Conservation (phyloP, 2,113 vertebrate species). For the Peucedramus taeniatus region DNA sequence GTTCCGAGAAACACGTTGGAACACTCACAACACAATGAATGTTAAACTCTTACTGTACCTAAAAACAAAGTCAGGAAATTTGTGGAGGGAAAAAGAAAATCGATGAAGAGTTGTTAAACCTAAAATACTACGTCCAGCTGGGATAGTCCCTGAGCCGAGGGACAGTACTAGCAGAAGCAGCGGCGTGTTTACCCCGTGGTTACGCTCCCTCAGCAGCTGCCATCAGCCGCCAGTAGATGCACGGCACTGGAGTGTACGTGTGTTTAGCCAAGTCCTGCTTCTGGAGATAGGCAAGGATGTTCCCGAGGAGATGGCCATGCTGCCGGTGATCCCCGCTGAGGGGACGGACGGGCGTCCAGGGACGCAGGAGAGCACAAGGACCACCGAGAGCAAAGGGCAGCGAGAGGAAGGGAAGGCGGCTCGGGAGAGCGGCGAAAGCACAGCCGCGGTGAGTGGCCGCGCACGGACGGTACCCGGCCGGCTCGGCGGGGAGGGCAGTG, state of each 20-base stretch:
- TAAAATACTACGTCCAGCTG: not conserved
- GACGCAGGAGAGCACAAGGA: not conserved
- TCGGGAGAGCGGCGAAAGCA: not conserved
- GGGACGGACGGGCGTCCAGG: not conserved
- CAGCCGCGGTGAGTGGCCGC: not conserved
- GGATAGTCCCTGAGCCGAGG: not conserved
- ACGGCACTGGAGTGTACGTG: not conserved
- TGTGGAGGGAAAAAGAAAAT: fast-evolving
- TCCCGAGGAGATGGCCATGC: not conserved
- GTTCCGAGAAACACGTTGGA: not conserved
- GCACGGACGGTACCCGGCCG: not conserved
- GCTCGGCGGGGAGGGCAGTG: not conserved
- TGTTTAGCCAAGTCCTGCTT: not conserved
- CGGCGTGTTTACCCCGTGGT: not conserved
- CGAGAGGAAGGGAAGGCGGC: not conserved
- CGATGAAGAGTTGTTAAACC: not conserved
- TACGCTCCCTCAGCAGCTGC: not conserved
- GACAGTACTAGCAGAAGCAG: not conserved
- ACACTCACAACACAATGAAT: not conserved
- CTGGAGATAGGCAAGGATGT: not conserved
- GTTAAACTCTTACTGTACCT: not conserved
- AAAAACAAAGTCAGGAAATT: not conserved
- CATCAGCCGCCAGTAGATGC: not conserved
- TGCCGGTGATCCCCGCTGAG: not conserved
- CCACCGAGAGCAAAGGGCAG: not conserved